Evolutionary conservation across 2,113 vertebrate genomes (phyloP), one percentile per base, ranked within the genome.

Genomic region (Sporophila hypoxantha): DNA sequence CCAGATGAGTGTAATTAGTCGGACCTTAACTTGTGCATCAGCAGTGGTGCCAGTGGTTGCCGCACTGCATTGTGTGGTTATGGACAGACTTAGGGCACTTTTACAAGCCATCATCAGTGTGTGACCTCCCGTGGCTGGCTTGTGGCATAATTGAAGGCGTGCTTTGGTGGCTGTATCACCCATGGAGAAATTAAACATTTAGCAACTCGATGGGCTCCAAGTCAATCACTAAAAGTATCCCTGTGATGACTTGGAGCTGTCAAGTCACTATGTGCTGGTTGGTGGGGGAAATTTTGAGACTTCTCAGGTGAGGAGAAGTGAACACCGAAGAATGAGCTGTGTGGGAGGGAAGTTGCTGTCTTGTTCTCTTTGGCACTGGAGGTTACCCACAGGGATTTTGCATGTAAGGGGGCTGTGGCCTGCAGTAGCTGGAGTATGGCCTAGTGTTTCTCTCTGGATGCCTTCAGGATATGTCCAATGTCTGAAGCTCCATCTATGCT

Each of bases 331-430:
- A 23, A 62, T 62, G 49, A 75, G 21, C 16, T 11, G 1, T 2
- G 1, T 14, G 17, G 64, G 18, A 76, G 25, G 27, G n/a, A 77
- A 56, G 30, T 57, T 75, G 36, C 30, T 82, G 19, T 70, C 49
- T 55, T 64, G 12, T 82, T 82, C 2, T 1, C 37, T 56, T 67
- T 49, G 53, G 29, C 16, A 10, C 10, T 61, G 26, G 25, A 70
- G 49, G 9, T 62, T 76, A n/a, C n/a, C 41, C 27, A 18, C 18
- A 23, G 44, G 25, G 42, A 29, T 82, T 82, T 67, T 46, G 39
- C 2, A 0, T 20, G 26, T 65, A 17, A 42, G 0, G 0, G 37
- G 49, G 32, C 39, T 64, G 42, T 74, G 37, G 52, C 42, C 60
- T 78, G 42, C 47, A 62, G 61, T 27, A 67, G 47, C 19, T 77